Conservation (phyloP, 2,113 vertebrate genomes). For the Forbesichthys agassizii region DNA sequence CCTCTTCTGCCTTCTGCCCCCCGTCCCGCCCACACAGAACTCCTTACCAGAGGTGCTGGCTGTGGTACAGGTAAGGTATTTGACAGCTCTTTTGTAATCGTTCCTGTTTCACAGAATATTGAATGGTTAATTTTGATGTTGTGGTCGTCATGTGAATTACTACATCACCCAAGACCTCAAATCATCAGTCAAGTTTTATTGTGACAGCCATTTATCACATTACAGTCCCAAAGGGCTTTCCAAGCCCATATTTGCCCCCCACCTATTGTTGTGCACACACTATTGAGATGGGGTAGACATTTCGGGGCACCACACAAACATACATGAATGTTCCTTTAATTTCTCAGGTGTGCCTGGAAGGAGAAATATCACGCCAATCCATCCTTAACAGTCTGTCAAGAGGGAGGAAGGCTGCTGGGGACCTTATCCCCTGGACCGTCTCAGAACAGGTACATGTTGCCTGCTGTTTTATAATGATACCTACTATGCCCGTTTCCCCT, state of each 20-base stretch:
- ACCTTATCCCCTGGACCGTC: slow-evolving; percentile 96
- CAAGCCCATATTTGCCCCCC: too few species aligned
- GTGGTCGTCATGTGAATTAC: too few species aligned
- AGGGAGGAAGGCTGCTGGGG: slow-evolving; percentile 95
- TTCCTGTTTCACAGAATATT: neutral
- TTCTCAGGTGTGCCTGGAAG: slow-evolving; percentile 91
- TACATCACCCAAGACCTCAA: too few species aligned
- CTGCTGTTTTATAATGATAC: neutral
- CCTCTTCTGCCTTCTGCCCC: slow-evolving; percentile 94
- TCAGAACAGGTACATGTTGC: slow-evolving; percentile 88
- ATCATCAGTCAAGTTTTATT: too few species aligned
- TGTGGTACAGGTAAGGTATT: slow-evolving; percentile 86
- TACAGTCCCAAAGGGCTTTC: too few species aligned
- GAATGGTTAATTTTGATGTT: too few species aligned
- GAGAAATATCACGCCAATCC: slow-evolving; percentile 94
- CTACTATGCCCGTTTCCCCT: neutral
- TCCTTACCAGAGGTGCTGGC: slow-evolving; percentile 93
- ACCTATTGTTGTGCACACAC: neutral
- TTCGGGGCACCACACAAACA: neutral
- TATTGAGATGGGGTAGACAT: neutral
- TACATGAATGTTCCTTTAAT: neutral
- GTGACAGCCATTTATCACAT: too few species aligned
- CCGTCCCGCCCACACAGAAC: slow-evolving; percentile 93
- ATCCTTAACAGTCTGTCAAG: slow-evolving; percentile 93
- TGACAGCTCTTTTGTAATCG: neutral